Percentiles rank a stretch among this genome's conserved stretches.
Conservation (phyloP, 2,797 vertebrate genomes). For the Danio jaintianensis region DNA sequence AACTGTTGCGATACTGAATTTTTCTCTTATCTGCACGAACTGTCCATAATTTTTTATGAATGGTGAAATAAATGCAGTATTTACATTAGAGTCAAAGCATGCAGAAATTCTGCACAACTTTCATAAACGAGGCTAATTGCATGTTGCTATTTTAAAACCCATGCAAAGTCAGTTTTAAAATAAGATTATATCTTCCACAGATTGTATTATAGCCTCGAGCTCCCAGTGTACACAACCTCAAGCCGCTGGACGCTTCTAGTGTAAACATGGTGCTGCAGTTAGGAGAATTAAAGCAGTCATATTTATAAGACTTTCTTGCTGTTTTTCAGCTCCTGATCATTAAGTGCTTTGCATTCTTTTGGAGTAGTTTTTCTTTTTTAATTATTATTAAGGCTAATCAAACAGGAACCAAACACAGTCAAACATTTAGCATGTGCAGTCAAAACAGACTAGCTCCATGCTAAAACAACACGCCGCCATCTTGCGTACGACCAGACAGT, state of each 20-base stretch:
- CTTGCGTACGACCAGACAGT: constrained; percentile 32
- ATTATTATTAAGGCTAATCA: constrained; percentile 52
- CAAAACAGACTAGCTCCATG: constrained; percentile 33
- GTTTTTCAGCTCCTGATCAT: constrained; percentile 47
- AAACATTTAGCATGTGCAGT: constrained; percentile 38
- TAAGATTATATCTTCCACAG: neutral
- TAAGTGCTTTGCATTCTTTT: constrained; percentile 65
- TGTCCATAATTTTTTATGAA: neutral
- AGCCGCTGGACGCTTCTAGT: neutral
- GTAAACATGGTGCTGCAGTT: constrained; percentile 14
- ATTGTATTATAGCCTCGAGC: neutral
- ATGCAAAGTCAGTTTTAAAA: neutral
- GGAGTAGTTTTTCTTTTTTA: constrained; percentile 55
- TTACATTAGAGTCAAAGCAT: neutral
- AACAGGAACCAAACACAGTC: constrained; percentile 46
- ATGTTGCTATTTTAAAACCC: neutral
- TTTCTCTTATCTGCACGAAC: no score
- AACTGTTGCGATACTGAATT: neutral
- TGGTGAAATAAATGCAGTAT: neutral
- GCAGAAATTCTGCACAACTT: neutral
- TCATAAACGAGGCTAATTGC: neutral
- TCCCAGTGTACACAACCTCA: neutral
- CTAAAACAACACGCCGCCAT: constrained; percentile 40
- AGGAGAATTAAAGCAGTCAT: constrained; percentile 8
- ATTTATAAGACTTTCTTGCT: constrained; percentile 24